These are phyloP conservation scores for Phasianus colchicus DNA, from an alignment of 2,113 vertebrate genomes.

Conservation along the genomic window DNA sequence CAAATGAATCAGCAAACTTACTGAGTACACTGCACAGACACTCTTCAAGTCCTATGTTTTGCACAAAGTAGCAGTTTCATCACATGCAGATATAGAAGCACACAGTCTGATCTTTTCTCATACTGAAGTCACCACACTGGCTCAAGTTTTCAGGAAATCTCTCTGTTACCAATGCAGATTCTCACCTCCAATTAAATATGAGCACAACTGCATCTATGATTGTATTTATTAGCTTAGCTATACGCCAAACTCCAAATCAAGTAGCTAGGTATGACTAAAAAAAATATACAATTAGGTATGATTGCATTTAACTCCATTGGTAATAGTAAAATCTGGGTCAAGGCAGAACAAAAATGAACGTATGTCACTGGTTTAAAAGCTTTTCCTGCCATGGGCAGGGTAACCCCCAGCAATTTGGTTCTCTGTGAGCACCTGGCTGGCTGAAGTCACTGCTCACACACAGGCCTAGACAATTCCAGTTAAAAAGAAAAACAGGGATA, in stretches of 20 bases:
- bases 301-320: not conserved
- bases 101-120: not conserved
- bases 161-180: not conserved
- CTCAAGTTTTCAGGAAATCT: not conserved
- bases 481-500: not conserved
- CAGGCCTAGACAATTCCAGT: not conserved
- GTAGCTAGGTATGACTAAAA: not conserved
- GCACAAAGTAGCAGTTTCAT: not conserved
- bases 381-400: not conserved
- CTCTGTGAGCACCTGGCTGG: not conserved
- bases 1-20: not conserved
- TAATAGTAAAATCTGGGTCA: constrained; percentile 31
- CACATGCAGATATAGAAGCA: not conserved
- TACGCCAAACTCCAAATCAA: not conserved
- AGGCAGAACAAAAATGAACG: not conserved
- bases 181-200: not conserved
- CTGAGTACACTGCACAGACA: not conserved
- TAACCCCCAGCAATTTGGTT: not conserved
- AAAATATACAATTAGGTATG: constrained; percentile 25
- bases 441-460: not conserved
- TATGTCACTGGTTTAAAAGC: not conserved
- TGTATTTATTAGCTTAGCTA: not conserved
- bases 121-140: not conserved
- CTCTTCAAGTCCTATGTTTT: not conserved
- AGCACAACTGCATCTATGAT: not conserved